Evolutionary conservation across 2,888 invertebrate genomes (phyloP).

Genomic region (Pocota personata): DNA sequence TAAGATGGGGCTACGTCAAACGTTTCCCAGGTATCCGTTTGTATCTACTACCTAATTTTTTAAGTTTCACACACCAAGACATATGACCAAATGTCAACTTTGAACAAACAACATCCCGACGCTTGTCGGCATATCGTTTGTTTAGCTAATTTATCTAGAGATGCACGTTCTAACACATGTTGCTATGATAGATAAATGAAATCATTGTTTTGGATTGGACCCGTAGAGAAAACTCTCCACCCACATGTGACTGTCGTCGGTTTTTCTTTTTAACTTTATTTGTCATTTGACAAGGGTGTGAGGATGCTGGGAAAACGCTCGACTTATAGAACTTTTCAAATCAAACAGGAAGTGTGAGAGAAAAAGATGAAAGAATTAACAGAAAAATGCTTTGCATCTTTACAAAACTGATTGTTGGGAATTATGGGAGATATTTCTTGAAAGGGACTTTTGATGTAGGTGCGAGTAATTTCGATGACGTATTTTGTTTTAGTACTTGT

Average conservation of each 20-base stretch:
- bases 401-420: neutral
- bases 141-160: constrained; percentile 26
- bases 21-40: neutral
- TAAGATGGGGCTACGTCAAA: neutral
- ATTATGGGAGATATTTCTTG: no score
- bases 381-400: neutral
- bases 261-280: neutral
- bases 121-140: neutral
- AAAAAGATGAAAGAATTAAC: constrained; percentile 9
- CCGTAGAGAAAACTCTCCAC: neutral
- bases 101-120: neutral
- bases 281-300: constrained; percentile 21
- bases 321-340: constrained; percentile 36
- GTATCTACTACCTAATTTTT: neutral
- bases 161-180: constrained; percentile 29
- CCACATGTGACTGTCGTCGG: neutral
- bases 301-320: neutral
- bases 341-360: constrained; percentile 29
- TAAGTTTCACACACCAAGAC: neutral
- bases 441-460: neutral
- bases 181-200: constrained; percentile 16
- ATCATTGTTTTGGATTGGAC: constrained; percentile 8
- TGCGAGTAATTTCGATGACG: neutral
- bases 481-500: neutral
- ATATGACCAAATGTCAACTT: constrained; percentile 1